Percentiles rank a stretch among this genome's conserved stretches.
These are phyloP conservation scores for Syngnathus acus DNA, from an alignment of 2,797 vertebrate genomes.

Conservation along the genomic window DNA sequence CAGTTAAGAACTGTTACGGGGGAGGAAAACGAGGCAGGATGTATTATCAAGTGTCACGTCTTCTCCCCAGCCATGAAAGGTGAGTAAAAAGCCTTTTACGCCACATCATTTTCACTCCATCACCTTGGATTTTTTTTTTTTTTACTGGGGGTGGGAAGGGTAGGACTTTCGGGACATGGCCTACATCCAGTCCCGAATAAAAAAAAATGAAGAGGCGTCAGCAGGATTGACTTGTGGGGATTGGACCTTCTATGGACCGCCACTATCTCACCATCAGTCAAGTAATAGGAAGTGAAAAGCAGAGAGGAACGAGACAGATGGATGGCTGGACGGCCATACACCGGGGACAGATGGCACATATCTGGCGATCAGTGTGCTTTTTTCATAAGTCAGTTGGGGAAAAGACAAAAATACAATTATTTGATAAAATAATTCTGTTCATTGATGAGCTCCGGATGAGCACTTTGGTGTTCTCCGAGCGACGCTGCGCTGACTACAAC, in stretches of 20 bases:
- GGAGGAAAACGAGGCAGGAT: not conserved
- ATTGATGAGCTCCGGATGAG: not conserved
- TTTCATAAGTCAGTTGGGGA: too few species aligned
- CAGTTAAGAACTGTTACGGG: not conserved
- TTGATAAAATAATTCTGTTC: too few species aligned
- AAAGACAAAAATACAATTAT: too few species aligned
- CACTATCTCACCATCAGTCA: conserved; percentile 53
- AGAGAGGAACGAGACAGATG: conserved; percentile 27
- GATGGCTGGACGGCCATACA: conserved; percentile 22
- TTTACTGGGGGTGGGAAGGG: conserved; percentile 3
- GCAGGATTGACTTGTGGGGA: conserved; percentile 54
- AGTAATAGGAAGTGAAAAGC: conserved; percentile 58
- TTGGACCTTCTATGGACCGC: conserved; percentile 34
- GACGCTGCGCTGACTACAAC: not conserved
- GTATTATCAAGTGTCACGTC: not conserved
- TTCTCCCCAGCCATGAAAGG: not conserved
- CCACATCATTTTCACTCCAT: conserved; percentile 16
- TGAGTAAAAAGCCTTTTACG: not conserved
- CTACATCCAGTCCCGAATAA: conserved; percentile 41
- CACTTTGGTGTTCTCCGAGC: not conserved
- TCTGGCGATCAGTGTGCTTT: not conserved
- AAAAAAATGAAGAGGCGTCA: conserved; percentile 44
- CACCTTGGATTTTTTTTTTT: not conserved
- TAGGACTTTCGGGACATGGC: conserved; percentile 43
- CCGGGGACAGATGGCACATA: conserved; percentile 1